Conservation (phyloP, 1,140 invertebrate species). For the Gonioctena quinquepunctata region DNA sequence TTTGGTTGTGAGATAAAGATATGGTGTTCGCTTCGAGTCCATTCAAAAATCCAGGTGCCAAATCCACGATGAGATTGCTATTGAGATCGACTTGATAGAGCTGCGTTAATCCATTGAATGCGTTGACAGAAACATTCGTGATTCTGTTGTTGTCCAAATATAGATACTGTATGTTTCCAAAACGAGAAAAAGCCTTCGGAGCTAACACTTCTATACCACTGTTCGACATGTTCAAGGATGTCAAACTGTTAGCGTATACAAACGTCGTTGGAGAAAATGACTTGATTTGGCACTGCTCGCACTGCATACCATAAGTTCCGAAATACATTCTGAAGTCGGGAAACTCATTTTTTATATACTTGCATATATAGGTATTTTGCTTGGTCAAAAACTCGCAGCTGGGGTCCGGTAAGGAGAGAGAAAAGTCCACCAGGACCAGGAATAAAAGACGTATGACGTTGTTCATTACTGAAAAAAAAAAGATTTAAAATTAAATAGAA, state of each 20-base stretch:
- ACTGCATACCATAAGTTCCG: constrained; percentile 42
- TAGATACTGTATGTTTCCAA: constrained; percentile 40
- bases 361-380: constrained; percentile 37
- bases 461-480: not conserved
- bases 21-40: constrained; percentile 38
- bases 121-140: constrained; percentile 28
- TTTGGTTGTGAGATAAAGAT: constrained; percentile 37
- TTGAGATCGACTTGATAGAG: constrained; percentile 44
- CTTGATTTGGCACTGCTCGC: constrained; percentile 38
- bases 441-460: not conserved
- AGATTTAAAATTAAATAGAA: no score
- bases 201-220: constrained; percentile 38
- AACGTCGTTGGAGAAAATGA: constrained; percentile 40
- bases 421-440: not conserved
- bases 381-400: constrained; percentile 6
- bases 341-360: constrained; percentile 38
- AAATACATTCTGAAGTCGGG: constrained; percentile 37
- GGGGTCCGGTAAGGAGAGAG: not conserved
- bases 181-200: constrained; percentile 34
- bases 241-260: constrained; percentile 36
- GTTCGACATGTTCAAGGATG: constrained; percentile 38
- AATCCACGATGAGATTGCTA: constrained; percentile 36
- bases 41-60: constrained; percentile 38
- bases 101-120: constrained; percentile 41
- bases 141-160: constrained; percentile 44